Conservation (phyloP, 2,113 vertebrate genomes). For the Saguinus midas region DNA sequence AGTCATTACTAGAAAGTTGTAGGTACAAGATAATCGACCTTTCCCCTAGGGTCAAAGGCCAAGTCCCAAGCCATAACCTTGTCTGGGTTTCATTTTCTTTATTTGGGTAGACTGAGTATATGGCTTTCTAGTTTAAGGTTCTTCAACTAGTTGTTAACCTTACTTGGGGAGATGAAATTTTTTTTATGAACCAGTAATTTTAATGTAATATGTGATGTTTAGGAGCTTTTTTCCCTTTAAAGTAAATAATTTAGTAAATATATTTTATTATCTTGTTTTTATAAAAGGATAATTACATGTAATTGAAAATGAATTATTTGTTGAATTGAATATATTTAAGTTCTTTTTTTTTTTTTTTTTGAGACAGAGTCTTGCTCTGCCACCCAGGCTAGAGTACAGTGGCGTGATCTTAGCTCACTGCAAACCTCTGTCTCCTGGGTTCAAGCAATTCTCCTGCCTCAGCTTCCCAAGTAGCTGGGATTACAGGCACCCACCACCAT, state of each 20-base stretch:
- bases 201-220: neutral
- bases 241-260: neutral
- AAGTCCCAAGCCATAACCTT: neutral
- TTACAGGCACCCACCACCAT: neutral
- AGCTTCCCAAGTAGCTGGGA: neutral
- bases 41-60: neutral
- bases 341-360: neutral
- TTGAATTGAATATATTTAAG: slow-evolving; percentile 6
- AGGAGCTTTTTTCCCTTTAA: neutral
- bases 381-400: neutral
- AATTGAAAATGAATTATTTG: slow-evolving; percentile 23
- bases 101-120: neutral
- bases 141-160: neutral
- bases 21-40: neutral
- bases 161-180: neutral
- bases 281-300: neutral
- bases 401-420: neutral
- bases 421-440: fast-evolving
- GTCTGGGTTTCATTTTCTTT: slow-evolving; percentile 19
- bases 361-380: neutral
- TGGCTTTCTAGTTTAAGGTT: slow-evolving; percentile 15
- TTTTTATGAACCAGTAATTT: neutral
- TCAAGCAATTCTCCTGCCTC: neutral
- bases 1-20: neutral
- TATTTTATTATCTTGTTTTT: neutral